Conservation (phyloP, 2,888 invertebrate genomes). For the Nephrotoma appendiculata region DNA sequence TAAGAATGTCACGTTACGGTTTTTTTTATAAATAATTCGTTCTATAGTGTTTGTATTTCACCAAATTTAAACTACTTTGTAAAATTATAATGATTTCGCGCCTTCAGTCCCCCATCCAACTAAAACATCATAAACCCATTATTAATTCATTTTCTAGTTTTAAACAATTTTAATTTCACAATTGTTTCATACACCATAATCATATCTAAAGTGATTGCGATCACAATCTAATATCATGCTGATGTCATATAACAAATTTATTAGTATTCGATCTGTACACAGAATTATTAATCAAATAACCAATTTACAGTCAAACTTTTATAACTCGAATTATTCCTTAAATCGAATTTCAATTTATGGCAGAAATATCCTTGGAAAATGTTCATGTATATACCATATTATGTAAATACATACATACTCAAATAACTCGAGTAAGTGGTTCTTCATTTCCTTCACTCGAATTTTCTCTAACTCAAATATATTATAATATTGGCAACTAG, state of each 20-base stretch:
- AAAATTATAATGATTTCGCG: not conserved
- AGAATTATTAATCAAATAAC: not conserved
- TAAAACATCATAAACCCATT: not conserved
- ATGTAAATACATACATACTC: too few species aligned
- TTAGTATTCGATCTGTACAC: not conserved
- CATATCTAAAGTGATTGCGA: not conserved
- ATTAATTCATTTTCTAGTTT: not conserved
- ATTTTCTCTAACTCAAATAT: too few species aligned
- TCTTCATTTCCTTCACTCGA: too few species aligned
- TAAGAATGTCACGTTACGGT: not conserved
- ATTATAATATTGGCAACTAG: too few species aligned
- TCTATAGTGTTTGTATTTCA: not conserved
- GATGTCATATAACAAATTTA: not conserved
- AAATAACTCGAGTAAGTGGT: too few species aligned
- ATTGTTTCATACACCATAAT: not conserved
- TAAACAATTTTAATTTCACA: not conserved
- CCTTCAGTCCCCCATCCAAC: not conserved
- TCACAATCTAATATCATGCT: not conserved
- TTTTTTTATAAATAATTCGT: not conserved
- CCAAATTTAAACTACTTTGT: not conserved
- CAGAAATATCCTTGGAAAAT: too few species aligned
- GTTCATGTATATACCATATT: too few species aligned
- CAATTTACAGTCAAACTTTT: too few species aligned
- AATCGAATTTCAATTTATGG: too few species aligned
- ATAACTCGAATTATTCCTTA: too few species aligned